Base-by-base conservation (phyloP, 2,113 vertebrate species). In the Salvelinus alpinus region DNA sequence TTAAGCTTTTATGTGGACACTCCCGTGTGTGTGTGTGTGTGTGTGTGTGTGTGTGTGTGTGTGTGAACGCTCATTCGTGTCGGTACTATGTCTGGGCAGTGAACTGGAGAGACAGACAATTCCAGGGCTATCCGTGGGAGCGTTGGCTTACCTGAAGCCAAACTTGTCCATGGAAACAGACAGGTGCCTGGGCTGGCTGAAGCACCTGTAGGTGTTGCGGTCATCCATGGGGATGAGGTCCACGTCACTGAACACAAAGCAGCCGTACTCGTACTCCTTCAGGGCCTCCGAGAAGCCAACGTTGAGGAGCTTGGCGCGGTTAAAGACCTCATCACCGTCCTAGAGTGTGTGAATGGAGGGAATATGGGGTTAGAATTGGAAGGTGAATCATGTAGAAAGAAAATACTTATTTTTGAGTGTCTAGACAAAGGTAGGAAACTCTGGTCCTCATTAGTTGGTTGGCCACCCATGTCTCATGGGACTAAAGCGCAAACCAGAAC, bases 131-230 rank as follows among this genome's bases (percentile, higher is more conserved):
- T 18, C 13, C 1, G 4, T 18, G 16, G 13, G 4, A 54, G 13
- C 1, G 51, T 54, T 18, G 51, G 16, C 51, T 94, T 90, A 99
- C 97, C 95, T 94, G 91, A 97, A 99, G 85, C 96, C 94, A 1
- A 99, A 99, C 88, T 99, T 99, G 92, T 99, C 97, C 96, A 99
- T 97, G 62, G 96, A 95, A 4, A 98, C 97, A 0, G 97, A 97
- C 78, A 99, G 93, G 87, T 99, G 98, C 34, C 97, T 85, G 0
- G 97, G 98, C 87, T 99, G 96, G 74, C 89, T 92, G 84, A 94
- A 98, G 76, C 97, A 99, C 85, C 88, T 94, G 93, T 99, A 99
- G 80, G 80, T 91, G 84, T 99, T 99, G 16, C 91, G 94, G 89
- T 99, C 98, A 27, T 99, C 95, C 97, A 98, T 97, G 22, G 96